Evolutionary conservation across 2,888 invertebrate species (phyloP).

Genomic region (Mellilla xanthometata): DNA sequence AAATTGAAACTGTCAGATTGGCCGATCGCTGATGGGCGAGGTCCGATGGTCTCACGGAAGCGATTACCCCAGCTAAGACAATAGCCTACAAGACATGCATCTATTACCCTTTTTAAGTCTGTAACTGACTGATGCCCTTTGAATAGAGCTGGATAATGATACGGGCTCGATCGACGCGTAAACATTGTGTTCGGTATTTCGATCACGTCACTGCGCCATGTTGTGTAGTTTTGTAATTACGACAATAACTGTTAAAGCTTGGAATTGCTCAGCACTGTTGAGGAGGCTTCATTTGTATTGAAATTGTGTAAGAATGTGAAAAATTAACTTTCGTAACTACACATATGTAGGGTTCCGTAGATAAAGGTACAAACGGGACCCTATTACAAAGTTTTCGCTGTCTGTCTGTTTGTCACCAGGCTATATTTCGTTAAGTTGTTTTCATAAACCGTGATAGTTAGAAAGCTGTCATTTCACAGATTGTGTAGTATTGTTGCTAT

Average conservation of each 20-base stretch:
- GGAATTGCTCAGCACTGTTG: slow-evolving; percentile 15
- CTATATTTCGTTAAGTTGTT: too few species aligned
- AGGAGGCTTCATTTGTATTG: slow-evolving; percentile 3
- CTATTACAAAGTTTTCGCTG: too few species aligned
- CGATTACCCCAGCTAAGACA: slow-evolving; percentile 72
- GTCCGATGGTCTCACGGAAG: slow-evolving; percentile 74
- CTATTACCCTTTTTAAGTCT: slow-evolving; percentile 73
- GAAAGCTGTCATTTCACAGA: too few species aligned
- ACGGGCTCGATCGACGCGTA: slow-evolving; percentile 24
- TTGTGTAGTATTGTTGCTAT: too few species aligned
- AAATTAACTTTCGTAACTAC: too few species aligned
- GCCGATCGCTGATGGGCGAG: slow-evolving; percentile 50
- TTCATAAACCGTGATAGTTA: too few species aligned
- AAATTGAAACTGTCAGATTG: slow-evolving; percentile 66
- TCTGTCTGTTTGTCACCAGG: too few species aligned
- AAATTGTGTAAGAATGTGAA: too few species aligned
- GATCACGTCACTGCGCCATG: slow-evolving; percentile 28
- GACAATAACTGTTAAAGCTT: slow-evolving; percentile 31
- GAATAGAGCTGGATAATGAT: slow-evolving; percentile 50
- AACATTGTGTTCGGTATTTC: slow-evolving; percentile 34
- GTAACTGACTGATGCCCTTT: slow-evolving; percentile 60
- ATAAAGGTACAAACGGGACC: too few species aligned
- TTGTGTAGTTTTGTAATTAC: slow-evolving; percentile 34
- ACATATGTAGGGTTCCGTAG: too few species aligned
- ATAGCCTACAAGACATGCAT: slow-evolving; percentile 77